Percentiles rank a stretch among this genome's conserved stretches.
Evolutionary conservation across 1,140 invertebrate genomes (phyloP).

Genomic region (Penaeus chinensis): DNA sequence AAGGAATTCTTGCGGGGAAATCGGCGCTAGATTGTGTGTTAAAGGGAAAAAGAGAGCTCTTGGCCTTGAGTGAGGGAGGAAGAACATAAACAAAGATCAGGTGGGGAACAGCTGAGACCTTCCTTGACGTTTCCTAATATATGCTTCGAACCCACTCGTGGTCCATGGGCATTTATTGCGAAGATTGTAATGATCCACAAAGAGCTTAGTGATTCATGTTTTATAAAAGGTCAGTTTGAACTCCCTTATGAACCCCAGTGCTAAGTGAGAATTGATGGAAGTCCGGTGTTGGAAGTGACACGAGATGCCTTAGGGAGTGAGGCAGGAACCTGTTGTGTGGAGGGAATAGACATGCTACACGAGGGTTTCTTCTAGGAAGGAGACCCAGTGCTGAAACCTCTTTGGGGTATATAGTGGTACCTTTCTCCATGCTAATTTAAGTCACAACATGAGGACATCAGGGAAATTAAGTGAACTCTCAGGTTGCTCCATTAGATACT

Average conservation of each 20-base stretch:
- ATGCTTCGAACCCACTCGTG: not conserved
- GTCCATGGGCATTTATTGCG: not conserved
- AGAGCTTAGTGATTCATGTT: not conserved
- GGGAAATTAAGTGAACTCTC: conserved; percentile 38
- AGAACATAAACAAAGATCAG: conserved; percentile 57
- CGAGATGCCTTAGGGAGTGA: no score
- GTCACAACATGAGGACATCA: conserved; percentile 38
- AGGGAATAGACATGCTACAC: no score
- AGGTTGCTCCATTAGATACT: conserved; percentile 41
- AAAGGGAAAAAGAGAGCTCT: not conserved
- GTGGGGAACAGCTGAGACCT: conserved; percentile 44
- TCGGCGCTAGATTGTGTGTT: not conserved
- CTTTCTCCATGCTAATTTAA: not conserved
- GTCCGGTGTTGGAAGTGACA: no score
- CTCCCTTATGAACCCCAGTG: no score
- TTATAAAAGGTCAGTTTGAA: not conserved
- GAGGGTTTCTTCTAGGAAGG: no score
- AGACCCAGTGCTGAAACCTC: no score
- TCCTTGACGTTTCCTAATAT: conserved; percentile 17
- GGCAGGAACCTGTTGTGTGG: no score
- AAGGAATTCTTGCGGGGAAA: not conserved
- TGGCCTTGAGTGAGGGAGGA: conserved; percentile 27
- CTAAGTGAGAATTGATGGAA: no score
- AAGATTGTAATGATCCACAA: no score
- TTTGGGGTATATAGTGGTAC: not conserved